Evolutionary conservation across 2,888 invertebrate genomes (phyloP), one percentile per base, ranked within the genome.

Genomic region (Gasteruption jaculator): DNA sequence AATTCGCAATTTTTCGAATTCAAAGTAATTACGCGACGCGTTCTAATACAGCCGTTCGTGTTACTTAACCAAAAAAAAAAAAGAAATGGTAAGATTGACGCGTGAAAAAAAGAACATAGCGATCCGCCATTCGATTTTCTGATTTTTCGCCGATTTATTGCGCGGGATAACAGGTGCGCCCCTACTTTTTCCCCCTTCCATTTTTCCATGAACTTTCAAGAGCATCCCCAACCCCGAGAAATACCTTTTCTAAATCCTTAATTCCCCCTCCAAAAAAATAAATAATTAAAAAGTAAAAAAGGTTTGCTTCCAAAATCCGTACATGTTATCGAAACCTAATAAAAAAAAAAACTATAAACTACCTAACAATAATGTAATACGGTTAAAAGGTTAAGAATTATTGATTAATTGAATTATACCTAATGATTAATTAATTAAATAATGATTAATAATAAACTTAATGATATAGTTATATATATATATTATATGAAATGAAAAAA

Each of bases 251-350:
- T 5, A 34, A 20, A 20, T 33, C 21, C 39, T 21, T 35, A 38
- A 46, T 52, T 48, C 53, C 53, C 49, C 49, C 44, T 50, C 49
- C 45, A 49, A 44, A 49, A 45, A 46, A 53, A 52, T 45, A n/a
- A n/a, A n/a, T n/a, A n/a, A n/a, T n/a, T n/a, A n/a, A n/a, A n/a
- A n/a, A n/a, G n/a, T 49, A 51, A 48, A 53, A 51, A 62, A 67
- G 65, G 61, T 65, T 68, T 66, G 63, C 65, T 68, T 69, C 66
- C 64, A 66, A 60, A 65, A 62, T 61, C 60, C 65, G 57, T 54
- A 54, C 58, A 60, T 61, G 65, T 64, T 65, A 65, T 57, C 61
- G 60, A 61, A 58, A 63, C 60, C 60, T 61, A 62, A 57, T 62
- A 56, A 50, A 49, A 42, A 44, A 49, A 45, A 47, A 55, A 67